phyloP scores from a whole-genome alignment of 2,113 vertebrate species.

The Penelope pileata region DNA sequence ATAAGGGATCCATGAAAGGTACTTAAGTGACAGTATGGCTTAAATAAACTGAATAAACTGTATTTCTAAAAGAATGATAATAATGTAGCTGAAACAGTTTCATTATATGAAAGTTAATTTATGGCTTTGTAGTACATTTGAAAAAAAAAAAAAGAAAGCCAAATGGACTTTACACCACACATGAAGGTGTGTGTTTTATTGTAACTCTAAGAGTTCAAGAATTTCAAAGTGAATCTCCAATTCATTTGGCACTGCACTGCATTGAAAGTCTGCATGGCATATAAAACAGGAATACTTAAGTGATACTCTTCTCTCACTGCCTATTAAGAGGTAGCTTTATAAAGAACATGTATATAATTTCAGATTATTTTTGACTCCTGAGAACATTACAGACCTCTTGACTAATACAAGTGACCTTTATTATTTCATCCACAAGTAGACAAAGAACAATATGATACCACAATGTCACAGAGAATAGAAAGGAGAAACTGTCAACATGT shows the following conservation, averaged over 20 bases:
- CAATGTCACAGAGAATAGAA: not conserved
- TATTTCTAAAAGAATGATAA: not conserved
- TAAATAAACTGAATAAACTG: not conserved
- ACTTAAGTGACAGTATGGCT: not conserved
- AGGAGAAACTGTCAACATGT: not conserved
- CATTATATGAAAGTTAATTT: not conserved
- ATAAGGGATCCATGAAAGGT: not conserved
- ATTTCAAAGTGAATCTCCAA: conserved; percentile 20
- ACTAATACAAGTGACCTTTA: conserved; percentile 3
- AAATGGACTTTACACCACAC: not conserved
- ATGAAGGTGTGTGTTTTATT: not conserved
- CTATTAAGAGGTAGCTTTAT: not conserved
- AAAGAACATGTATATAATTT: not conserved
- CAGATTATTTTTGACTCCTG: not conserved
- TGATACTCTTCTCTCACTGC: not conserved
- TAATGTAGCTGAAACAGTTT: not conserved
- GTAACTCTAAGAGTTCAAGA: conserved; percentile 14
- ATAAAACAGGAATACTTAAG: not conserved
- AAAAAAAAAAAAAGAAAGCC: not conserved
- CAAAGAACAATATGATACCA: not conserved
- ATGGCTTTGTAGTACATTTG: not conserved
- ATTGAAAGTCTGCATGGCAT: not conserved
- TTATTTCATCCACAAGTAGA: not conserved
- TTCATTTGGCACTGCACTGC: not conserved
- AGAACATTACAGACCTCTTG: not conserved